These are phyloP conservation scores for Lepus americanus DNA, from an alignment of 2,113 vertebrate species.

Conservation along the genomic window DNA sequence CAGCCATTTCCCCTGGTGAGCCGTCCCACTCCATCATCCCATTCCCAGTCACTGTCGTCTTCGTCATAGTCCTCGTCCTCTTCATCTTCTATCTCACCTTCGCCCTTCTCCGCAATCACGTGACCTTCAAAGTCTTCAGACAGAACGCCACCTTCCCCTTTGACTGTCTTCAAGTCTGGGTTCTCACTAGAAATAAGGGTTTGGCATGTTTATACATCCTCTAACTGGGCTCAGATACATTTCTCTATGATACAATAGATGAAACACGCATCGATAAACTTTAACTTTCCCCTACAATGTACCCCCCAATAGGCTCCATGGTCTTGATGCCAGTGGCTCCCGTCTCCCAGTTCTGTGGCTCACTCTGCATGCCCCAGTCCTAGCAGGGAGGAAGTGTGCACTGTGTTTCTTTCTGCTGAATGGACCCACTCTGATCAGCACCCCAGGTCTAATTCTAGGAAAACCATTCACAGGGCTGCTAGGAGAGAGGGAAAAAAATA, in stretches of 20 bases:
- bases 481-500: background rate
- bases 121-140: constrained; percentile 50
- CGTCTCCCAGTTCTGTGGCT: background rate
- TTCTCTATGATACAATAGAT: background rate
- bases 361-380: background rate
- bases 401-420: background rate
- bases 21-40: constrained; percentile 87
- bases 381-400: background rate
- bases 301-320: background rate
- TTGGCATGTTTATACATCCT: constrained; percentile 36
- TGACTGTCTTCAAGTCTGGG: background rate
- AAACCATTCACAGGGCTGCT: background rate
- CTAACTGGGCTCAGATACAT: background rate
- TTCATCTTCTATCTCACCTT: constrained; percentile 67
- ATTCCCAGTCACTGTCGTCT: constrained; percentile 88
- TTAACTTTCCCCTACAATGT: background rate
- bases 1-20: constrained; percentile 85
- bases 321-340: background rate
- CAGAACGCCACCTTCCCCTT: constrained; percentile 17
- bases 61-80: constrained; percentile 79
- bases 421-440: background rate
- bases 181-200: constrained; percentile 83
- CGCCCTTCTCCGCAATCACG: background rate
- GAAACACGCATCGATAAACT: background rate
- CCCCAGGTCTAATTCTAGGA: background rate